Evolutionary conservation across 2,888 invertebrate species (phyloP).

Genomic region (Ophioninae sp.): DNA sequence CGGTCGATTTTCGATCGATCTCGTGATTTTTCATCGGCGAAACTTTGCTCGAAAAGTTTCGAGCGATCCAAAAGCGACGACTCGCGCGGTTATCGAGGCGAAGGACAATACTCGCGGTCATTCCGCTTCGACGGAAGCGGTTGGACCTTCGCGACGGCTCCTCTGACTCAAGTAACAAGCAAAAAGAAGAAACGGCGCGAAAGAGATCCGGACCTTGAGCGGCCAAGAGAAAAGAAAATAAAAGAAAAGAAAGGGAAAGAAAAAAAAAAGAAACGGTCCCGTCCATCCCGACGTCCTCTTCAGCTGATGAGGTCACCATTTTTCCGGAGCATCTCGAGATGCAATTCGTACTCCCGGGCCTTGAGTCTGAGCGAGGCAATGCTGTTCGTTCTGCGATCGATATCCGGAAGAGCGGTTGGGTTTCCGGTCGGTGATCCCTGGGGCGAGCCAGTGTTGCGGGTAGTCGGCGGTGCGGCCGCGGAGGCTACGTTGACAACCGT

Average conservation of each 20-base stretch:
- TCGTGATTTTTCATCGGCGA: neutral
- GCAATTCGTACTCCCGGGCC: slow-evolving; percentile 93
- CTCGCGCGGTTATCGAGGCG: neutral
- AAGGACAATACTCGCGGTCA: neutral
- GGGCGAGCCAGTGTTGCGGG: slow-evolving; percentile 68
- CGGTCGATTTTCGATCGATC: neutral
- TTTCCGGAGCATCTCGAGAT: slow-evolving; percentile 91
- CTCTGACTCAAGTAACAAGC: neutral
- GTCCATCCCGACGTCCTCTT: slow-evolving; percentile 72
- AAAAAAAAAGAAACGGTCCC: neutral
- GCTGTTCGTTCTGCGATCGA: slow-evolving; percentile 92
- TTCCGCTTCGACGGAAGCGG: no score
- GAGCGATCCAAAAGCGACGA: neutral
- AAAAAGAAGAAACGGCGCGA: neutral
- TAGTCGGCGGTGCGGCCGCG: slow-evolving; percentile 67
- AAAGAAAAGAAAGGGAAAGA: neutral
- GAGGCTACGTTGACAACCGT: slow-evolving; percentile 49
- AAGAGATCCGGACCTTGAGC: neutral
- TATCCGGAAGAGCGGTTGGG: slow-evolving; percentile 85
- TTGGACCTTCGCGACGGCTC: neutral
- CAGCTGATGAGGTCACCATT: slow-evolving; percentile 92
- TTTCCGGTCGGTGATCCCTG: slow-evolving; percentile 76
- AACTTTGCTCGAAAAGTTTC: neutral
- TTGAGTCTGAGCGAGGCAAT: slow-evolving; percentile 93
- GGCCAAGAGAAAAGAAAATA: neutral